These are phyloP conservation scores for Sarcoramphus papa DNA, from an alignment of 2,797 vertebrate genomes.

Conservation along the genomic window DNA sequence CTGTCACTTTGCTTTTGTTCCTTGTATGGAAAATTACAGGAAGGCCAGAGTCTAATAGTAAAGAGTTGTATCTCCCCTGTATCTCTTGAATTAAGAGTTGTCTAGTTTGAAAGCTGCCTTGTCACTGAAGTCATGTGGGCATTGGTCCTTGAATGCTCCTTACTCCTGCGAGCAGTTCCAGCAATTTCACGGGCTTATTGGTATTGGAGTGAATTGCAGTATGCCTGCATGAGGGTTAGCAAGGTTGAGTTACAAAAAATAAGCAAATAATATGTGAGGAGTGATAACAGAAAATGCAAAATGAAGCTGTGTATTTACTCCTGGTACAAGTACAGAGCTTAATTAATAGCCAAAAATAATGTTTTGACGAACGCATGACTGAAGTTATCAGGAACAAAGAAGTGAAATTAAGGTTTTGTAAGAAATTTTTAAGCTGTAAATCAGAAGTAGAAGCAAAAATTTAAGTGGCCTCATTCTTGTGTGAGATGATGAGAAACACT, in stretches of 20 bases:
- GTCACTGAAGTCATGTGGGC: neutral
- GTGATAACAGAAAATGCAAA: neutral
- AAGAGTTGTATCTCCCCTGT: neutral
- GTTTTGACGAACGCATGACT: neutral
- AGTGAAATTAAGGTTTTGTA: neutral
- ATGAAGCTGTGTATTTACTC: neutral
- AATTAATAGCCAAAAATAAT: neutral
- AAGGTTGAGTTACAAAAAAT: neutral
- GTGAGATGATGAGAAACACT: neutral
- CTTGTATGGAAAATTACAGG: neutral
- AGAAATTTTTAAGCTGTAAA: neutral
- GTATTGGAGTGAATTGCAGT: neutral
- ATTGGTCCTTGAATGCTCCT: neutral
- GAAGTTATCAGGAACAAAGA: neutral
- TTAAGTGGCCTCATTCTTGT: neutral
- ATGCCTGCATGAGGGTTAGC: neutral
- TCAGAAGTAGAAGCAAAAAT: neutral
- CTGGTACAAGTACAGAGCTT: neutral
- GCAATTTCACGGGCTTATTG: neutral
- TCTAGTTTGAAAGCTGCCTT: neutral
- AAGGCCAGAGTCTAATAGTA: neutral
- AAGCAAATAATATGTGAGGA: neutral
- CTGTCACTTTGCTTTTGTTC: neutral
- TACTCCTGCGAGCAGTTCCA: neutral
- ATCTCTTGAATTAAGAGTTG: neutral